Conservation (phyloP, 2,113 vertebrate genomes). For the Melanocharis versteri region DNA sequence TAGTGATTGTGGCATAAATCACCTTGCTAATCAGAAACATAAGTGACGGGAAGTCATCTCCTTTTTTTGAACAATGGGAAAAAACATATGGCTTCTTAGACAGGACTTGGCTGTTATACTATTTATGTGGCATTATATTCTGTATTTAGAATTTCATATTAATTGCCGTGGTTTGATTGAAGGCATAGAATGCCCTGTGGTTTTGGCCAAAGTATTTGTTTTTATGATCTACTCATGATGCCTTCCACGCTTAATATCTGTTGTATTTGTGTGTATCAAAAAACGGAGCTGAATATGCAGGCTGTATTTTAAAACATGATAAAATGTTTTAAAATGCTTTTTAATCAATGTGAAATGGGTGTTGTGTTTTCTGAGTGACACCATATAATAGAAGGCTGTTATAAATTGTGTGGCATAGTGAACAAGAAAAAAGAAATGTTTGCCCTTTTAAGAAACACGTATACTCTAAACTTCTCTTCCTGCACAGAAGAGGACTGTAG, state of each 20-base stretch:
- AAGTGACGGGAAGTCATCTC: constrained; percentile 99
- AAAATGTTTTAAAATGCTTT: constrained; percentile 18
- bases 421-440: neutral
- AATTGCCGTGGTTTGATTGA: constrained; percentile 78
- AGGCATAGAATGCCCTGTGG: constrained; percentile 59
- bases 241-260: constrained; percentile 28
- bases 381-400: neutral
- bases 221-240: constrained; percentile 54
- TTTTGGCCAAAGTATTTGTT: constrained; percentile 72
- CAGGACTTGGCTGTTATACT: constrained; percentile 84
- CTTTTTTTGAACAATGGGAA: constrained; percentile 96
- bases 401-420: neutral
- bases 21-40: constrained; percentile 99
- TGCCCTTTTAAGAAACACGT: neutral
- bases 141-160: constrained; percentile 85
- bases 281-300: neutral
- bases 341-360: neutral
- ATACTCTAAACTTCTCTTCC: neutral
- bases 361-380: neutral
- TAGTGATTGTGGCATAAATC: constrained; percentile 99
- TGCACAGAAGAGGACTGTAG: neutral
- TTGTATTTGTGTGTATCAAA: constrained; percentile 24
- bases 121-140: constrained; percentile 85
- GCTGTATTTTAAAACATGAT: constrained; percentile 15
- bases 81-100: constrained; percentile 99